Evolutionary conservation across 2,888 invertebrate species (phyloP).

Genomic region (Leptinotarsa juncta): DNA sequence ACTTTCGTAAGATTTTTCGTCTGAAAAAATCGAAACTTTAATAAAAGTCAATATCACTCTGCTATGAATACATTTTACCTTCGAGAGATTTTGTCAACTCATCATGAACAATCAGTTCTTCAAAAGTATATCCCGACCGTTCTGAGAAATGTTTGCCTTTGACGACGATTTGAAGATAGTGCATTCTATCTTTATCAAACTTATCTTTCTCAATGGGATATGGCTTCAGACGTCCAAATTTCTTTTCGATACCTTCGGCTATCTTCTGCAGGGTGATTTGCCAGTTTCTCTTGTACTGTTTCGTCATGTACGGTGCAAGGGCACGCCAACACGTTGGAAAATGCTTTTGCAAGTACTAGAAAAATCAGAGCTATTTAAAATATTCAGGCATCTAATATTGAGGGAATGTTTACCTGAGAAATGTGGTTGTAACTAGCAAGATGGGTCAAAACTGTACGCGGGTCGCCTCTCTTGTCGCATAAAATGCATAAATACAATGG

Average conservation of each 20-base stretch:
- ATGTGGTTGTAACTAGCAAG: slow-evolving; percentile 81
- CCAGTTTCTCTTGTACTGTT: slow-evolving; percentile 70
- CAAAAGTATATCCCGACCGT: slow-evolving; percentile 69
- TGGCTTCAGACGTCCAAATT: slow-evolving; percentile 77
- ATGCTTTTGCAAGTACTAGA: slow-evolving; percentile 77
- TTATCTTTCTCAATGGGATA: slow-evolving; percentile 75
- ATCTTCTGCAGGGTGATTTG: slow-evolving; percentile 67
- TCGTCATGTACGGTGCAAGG: slow-evolving; percentile 72
- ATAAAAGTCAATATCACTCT: not conserved
- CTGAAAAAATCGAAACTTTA: slow-evolving; percentile 25
- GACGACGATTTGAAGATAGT: slow-evolving; percentile 74
- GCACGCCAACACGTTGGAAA: slow-evolving; percentile 72
- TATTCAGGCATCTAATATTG: not conserved
- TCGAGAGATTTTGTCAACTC: slow-evolving; percentile 58
- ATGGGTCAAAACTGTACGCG: slow-evolving; percentile 82
- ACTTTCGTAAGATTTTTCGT: slow-evolving; percentile 35
- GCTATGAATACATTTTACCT: slow-evolving; percentile 45
- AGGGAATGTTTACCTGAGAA: slow-evolving; percentile 54
- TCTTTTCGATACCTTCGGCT: slow-evolving; percentile 79
- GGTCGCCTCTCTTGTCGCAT: slow-evolving; percentile 84
- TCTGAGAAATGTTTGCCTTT: slow-evolving; percentile 77
- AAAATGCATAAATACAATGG: slow-evolving; percentile 82
- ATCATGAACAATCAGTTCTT: slow-evolving; percentile 66
- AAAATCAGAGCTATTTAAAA: slow-evolving; percentile 63
- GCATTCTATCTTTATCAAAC: slow-evolving; percentile 75